Conservation (phyloP, 2,888 invertebrate genomes). For the Nipponacmea schrenckii region DNA sequence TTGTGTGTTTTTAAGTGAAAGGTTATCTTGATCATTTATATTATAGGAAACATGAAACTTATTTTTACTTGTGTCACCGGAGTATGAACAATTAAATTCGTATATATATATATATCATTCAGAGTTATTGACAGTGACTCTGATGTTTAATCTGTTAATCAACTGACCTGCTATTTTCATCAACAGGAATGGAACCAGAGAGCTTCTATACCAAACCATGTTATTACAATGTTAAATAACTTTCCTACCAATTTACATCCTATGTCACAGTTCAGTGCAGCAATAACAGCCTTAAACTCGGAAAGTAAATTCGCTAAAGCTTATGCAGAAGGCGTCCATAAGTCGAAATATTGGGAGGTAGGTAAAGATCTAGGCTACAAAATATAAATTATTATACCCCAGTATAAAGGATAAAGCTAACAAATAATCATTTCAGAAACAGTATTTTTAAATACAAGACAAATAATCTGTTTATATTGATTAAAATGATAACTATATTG, state of each 20-base stretch:
- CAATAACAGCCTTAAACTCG: constrained; percentile 89
- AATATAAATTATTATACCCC: not conserved
- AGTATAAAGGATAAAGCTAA: not conserved
- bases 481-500: not conserved
- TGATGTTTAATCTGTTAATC: too few species aligned
- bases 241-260: constrained; percentile 90
- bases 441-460: not conserved
- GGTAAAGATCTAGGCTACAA: too few species aligned
- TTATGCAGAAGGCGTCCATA: constrained; percentile 87
- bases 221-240: constrained; percentile 92
- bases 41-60: too few species aligned
- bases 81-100: too few species aligned
- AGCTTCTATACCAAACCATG: constrained; percentile 90
- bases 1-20: too few species aligned
- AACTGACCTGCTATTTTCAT: too few species aligned
- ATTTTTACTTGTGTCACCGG: too few species aligned
- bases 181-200: constrained; percentile 87
- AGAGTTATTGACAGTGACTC: too few species aligned
- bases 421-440: not conserved
- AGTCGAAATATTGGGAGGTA: constrained; percentile 90
- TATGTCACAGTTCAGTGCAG: constrained; percentile 93
- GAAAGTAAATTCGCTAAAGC: constrained; percentile 93
- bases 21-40: too few species aligned
- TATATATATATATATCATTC: too few species aligned
- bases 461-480: too few species aligned